phyloP scores from a whole-genome alignment of 2,888 invertebrate species.

The Crepidodera aurea region DNA sequence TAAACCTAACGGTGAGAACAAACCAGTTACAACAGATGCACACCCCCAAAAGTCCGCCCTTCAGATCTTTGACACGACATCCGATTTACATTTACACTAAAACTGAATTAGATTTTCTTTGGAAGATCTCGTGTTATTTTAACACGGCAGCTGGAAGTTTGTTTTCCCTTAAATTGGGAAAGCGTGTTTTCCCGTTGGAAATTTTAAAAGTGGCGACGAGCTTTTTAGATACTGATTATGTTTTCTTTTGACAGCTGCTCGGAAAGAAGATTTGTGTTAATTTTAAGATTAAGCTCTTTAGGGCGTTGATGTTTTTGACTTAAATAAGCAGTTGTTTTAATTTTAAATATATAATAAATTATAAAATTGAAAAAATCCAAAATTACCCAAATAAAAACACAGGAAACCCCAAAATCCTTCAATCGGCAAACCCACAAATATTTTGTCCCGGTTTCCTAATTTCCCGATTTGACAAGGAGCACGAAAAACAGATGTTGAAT shows the following conservation, averaged over 20 bases:
- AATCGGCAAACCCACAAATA: too few relatives aligned
- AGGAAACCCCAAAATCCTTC: too few relatives aligned
- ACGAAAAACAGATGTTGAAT: neutral
- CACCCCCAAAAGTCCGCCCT: constrained; percentile 10
- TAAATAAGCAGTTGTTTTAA: too few relatives aligned
- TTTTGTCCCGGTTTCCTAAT: neutral
- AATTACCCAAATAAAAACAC: too few relatives aligned
- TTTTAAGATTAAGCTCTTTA: too few relatives aligned
- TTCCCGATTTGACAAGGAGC: neutral
- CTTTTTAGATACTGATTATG: neutral
- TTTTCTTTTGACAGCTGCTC: neutral
- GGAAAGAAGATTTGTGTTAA: too few relatives aligned
- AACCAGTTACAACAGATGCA: constrained; percentile 38
- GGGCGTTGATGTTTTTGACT: too few relatives aligned
- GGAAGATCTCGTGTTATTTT: constrained; percentile 8
- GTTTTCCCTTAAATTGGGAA: constrained; percentile 14
- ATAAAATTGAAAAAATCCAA: too few relatives aligned
- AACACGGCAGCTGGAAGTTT: constrained; percentile 8
- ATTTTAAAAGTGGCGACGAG: neutral
- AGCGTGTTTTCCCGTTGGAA: constrained; percentile 4
- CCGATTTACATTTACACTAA: constrained; percentile 26
- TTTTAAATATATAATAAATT: too few relatives aligned
- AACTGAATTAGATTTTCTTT: constrained; percentile 27
- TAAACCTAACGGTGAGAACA: constrained; percentile 54
- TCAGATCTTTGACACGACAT: constrained; percentile 20